Percentiles rank a stretch among this genome's conserved stretches.
phyloP scores from a whole-genome alignment of 2,888 invertebrate genomes.

The Aricia artaxerxes region DNA sequence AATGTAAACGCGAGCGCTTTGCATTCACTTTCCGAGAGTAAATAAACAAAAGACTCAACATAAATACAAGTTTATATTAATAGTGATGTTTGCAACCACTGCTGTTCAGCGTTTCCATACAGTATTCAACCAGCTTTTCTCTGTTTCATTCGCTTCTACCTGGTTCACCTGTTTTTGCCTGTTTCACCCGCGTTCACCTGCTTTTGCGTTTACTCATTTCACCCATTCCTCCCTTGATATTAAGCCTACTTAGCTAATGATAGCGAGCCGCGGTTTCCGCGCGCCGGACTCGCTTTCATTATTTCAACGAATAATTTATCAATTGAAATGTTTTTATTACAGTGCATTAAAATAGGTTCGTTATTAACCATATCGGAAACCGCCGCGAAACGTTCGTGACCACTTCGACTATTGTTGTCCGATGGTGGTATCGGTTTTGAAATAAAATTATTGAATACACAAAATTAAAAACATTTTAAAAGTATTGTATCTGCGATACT shows the following conservation, averaged over 20 bases:
- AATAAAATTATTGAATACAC: not conserved
- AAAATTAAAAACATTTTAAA: too few species aligned
- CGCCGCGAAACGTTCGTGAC: not conserved
- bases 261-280: constrained; percentile 38
- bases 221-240: constrained; percentile 23
- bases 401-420: not conserved
- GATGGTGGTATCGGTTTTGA: not conserved
- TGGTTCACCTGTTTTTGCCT: constrained; percentile 6
- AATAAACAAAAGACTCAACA: constrained; percentile 18
- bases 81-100: constrained; percentile 21
- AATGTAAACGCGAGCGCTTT: not conserved
- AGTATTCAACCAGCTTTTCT: constrained; percentile 1
- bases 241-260: constrained; percentile 37
- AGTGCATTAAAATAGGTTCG: not conserved
- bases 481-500: too few species aligned
- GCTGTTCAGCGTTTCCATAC: not conserved
- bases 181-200: not conserved
- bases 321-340: constrained; percentile 16
- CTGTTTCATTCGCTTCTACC: not conserved
- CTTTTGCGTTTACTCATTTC: constrained; percentile 14
- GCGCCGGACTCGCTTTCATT: not conserved
- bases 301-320: constrained; percentile 17
- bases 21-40: constrained; percentile 13
- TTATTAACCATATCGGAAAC: constrained; percentile 5
- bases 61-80: constrained; percentile 28